These are phyloP conservation scores for Glandiceps talaboti DNA, from an alignment of 53 echinoderm and acorn worm genomes.

Conservation along the genomic window DNA sequence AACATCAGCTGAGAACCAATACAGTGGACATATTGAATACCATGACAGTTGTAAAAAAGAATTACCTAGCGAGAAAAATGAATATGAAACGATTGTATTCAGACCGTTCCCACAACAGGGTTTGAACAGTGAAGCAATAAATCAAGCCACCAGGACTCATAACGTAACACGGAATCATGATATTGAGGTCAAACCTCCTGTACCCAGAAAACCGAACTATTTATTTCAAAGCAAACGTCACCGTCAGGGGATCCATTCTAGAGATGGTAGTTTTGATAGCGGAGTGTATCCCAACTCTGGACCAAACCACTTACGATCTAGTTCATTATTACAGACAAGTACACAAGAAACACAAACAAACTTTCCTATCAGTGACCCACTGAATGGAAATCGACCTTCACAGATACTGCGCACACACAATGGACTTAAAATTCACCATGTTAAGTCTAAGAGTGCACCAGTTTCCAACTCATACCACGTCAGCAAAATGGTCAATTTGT, in stretches of 20 bases:
- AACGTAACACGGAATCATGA: background rate
- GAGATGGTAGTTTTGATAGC: background rate
- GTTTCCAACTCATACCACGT: background rate
- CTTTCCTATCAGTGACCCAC: background rate
- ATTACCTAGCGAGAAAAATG: no score
- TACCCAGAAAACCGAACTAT: background rate
- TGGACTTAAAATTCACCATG: background rate
- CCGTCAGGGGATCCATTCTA: background rate
- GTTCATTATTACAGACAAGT: background rate
- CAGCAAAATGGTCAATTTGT: background rate
- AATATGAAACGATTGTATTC: background rate
- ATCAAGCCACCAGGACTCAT: background rate
- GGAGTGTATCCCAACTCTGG: background rate
- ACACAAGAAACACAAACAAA: background rate
- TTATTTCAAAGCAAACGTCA: background rate
- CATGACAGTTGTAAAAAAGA: background rate
- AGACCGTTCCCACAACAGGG: background rate
- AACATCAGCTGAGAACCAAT: background rate
- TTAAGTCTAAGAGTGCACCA: background rate
- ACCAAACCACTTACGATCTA: background rate
- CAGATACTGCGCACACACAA: background rate
- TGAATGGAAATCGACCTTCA: background rate
- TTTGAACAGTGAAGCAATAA: conserved; percentile 4
- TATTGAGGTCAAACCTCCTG: background rate
- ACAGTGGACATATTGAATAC: background rate